Conservation (phyloP, 2,113 vertebrate genomes). For the Osmerus mordax region DNA sequence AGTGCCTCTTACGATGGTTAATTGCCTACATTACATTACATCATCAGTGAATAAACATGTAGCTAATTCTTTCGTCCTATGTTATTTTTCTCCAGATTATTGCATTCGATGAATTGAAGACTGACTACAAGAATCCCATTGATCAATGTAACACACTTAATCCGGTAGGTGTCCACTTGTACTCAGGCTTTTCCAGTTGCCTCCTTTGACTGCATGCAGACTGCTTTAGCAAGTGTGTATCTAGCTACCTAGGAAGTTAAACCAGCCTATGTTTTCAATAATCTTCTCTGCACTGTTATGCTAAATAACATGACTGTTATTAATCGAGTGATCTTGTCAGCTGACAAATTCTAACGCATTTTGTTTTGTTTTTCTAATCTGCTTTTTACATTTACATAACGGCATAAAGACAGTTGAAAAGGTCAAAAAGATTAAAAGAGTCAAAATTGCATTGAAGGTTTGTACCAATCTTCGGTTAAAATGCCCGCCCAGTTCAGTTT, state of each 20-base stretch:
- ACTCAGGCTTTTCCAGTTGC: constrained; percentile 1
- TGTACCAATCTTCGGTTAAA: constrained; percentile 90
- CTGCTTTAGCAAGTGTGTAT: constrained; percentile 34
- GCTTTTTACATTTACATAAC: constrained; percentile 74
- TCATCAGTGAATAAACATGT: background rate
- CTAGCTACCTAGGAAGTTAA: constrained; percentile 1
- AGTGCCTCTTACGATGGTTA: background rate
- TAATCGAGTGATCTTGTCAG: constrained; percentile 86
- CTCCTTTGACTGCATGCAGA: constrained; percentile 58
- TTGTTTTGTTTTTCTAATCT: constrained; percentile 80
- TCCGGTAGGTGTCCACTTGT: constrained; percentile 81
- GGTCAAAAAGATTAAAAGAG: constrained; percentile 99
- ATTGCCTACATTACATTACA: background rate
- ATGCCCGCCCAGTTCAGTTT: constrained; percentile 73
- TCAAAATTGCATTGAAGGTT: constrained; percentile 99
- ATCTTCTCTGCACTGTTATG: constrained; percentile 69
- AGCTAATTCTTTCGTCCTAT: background rate
- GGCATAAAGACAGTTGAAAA: constrained; percentile 99
- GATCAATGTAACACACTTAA: constrained; percentile 99
- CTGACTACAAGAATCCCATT: constrained; percentile 99
- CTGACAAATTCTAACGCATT: constrained; percentile 88
- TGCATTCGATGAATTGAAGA: constrained; percentile 98
- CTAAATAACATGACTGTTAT: constrained; percentile 81
- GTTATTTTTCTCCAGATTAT: constrained; percentile 82
- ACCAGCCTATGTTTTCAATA: constrained; percentile 23